phyloP scores from a whole-genome alignment of 2,113 vertebrate species.

The Motacilla tschutschensis region DNA sequence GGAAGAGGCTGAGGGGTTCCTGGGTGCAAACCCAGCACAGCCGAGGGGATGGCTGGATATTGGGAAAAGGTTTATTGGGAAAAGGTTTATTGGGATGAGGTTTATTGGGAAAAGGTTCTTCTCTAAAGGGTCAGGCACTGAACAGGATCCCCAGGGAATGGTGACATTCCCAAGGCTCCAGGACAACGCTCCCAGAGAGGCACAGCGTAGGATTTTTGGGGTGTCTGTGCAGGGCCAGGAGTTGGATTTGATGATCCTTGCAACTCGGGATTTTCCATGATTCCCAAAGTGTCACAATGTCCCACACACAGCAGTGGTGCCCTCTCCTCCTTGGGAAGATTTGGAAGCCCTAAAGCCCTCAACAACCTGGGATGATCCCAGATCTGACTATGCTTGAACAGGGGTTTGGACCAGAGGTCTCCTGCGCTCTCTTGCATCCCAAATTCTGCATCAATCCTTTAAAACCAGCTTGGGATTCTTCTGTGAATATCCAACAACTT shows the following conservation, averaged over 20 bases:
- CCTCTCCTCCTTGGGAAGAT: not conserved
- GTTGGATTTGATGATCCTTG: not conserved
- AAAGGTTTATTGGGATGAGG: not conserved
- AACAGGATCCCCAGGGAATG: not conserved
- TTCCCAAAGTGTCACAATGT: rapidly evolving
- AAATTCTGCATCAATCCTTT: rapidly evolving
- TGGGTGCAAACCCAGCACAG: not conserved
- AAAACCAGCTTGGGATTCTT: rapidly evolving
- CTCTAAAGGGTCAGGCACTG: rapidly evolving
- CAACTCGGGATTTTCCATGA: not conserved
- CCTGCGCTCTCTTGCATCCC: not conserved
- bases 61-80: not conserved
- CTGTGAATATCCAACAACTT: not conserved
- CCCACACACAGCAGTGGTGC: rapidly evolving
- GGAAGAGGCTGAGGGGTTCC: not conserved
- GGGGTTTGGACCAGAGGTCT: not conserved
- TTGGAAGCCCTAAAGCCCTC: not conserved
- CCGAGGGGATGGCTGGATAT: rapidly evolving
- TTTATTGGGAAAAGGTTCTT: not conserved
- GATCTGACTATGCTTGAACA: not conserved
- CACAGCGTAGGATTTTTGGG: not conserved
- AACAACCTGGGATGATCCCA: not conserved
- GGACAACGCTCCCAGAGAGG: too few relatives aligned
- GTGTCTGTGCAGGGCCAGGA: too few relatives aligned
- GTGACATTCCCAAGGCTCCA: too few relatives aligned